phyloP scores from a whole-genome alignment of 1,140 invertebrate genomes.

The Propsilocerus akamusi region DNA sequence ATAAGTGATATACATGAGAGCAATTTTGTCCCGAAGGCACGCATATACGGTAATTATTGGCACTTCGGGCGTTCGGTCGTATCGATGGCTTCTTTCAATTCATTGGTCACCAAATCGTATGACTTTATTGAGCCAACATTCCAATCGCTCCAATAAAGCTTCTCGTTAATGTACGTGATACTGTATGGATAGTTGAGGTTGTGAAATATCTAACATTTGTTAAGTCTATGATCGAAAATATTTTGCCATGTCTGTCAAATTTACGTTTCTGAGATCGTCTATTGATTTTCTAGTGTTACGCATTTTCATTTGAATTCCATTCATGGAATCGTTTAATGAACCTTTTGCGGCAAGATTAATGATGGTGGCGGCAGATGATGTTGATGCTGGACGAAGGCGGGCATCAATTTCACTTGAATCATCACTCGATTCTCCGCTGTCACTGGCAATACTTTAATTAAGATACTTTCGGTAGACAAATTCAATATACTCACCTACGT shows the following conservation, averaged over 20 bases:
- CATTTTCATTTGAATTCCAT: too few species aligned
- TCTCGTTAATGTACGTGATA: slow-evolving; percentile 55
- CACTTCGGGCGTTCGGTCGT: slow-evolving; percentile 20
- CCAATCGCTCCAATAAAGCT: slow-evolving; percentile 92
- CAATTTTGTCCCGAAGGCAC: slow-evolving; percentile 53
- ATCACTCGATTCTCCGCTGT: not conserved
- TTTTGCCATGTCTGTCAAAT: too few species aligned
- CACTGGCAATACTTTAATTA: not conserved
- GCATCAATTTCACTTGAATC: not conserved
- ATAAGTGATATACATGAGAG: slow-evolving; percentile 76
- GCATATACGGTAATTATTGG: slow-evolving; percentile 15
- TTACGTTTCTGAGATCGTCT: too few species aligned
- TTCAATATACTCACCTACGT: slow-evolving; percentile 26
- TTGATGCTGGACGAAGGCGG: not conserved
- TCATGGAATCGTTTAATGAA: slow-evolving; percentile 1
- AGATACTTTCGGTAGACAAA: not conserved
- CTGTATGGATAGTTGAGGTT: slow-evolving; percentile 74
- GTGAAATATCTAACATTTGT: slow-evolving; percentile 45
- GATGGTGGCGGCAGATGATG: not conserved
- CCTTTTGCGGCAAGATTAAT: not conserved
- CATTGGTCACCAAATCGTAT: slow-evolving; percentile 14
- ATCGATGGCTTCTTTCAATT: slow-evolving; percentile 21
- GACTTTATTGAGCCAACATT: slow-evolving; percentile 24
- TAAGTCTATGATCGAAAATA: too few species aligned
- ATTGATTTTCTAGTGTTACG: too few species aligned